Base-by-base conservation (phyloP, 2,888 invertebrate genomes). In the Mactromeris polynyma region DNA sequence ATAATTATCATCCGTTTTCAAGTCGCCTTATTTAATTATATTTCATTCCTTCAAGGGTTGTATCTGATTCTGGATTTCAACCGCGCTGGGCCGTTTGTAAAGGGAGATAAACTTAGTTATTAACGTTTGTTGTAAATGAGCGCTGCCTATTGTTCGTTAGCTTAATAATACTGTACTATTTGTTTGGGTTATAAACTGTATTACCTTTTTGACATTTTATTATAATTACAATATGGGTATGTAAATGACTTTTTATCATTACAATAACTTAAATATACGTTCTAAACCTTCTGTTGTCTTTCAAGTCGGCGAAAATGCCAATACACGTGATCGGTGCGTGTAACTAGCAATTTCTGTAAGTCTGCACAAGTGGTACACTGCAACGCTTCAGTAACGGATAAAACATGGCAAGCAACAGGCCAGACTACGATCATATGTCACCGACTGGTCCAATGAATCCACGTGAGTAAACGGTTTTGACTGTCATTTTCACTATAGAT, bases 391-490 rank as follows among this genome's bases (percentile, higher is more conserved):
- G 36, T 81, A 31, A 51, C 46, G 1, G 38, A 7, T 58, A 26
- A n/a, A 78, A 38, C 26, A 83, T 83, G 83, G 83, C 84, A n/a
- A 79, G 42, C 26, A 58, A 58, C 19, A 89, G 64, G 64, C 81
- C 78, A 2, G 89, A 89, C 51, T 89, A 87, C 46, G 89, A 89
- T 78, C 86, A 89, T 36, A 26, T 89, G 33, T 87, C 87, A 33
- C 82, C 86, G 21, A 46, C 80, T n/a, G 89, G 85, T 33, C 36
- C 42, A n/a, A 64, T 81, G n/a, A 89, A 85, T 38, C 89, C 89
- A 86, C 78, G 89, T 89, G 84, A 69, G 83, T 69, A 40, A 51
- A 14, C 31, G 4, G 3, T 7, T 21, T 36, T 14, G 31, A 19
- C 1, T 42, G 46, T 46, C 26, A 46, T 26, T 46, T 51, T 26